Base-by-base conservation (phyloP, 2,888 invertebrate species). In the Cheilosia vulpina region DNA sequence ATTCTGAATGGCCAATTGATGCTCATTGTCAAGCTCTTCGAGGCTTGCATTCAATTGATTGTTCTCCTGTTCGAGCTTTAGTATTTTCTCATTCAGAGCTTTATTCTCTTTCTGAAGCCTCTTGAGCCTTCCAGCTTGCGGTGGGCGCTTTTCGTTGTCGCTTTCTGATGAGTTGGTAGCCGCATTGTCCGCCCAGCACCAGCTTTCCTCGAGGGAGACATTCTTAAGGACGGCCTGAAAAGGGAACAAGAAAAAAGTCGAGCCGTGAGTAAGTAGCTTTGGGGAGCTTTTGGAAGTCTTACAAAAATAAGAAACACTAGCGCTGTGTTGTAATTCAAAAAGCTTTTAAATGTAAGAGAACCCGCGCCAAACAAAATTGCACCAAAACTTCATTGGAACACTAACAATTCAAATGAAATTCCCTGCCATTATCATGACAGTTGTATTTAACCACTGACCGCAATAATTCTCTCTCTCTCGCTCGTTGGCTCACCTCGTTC, bases 11-110 rank as follows among this genome's bases (percentile, higher is more conserved):
- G 95, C 96, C 88, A 94, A 92, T 88, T 95, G 94, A 89, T 96
- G 96, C 90, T 96, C 96, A 58, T 91, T 93, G 89, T 97, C 96
- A 87, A 97, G 91, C 89, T 96, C 96, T 88, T 96, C 96, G 69
- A 97, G 90, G 84, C 93, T 93, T 76, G 89, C 91, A 87, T 93
- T 93, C 81, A 93, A 90, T 77, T 93, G 93, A 24, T 89, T 91
- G 60, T 94, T 92, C 88, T 93, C 93, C 27, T 89, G 88, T 19
- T 92, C 88, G 72, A 94, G 89, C 50, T 89, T 90, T 87, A 92
- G 92, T 9, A 93, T 92, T 89, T 94, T 93, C n/a, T 88, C 89
- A 15, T 92, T 91, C 75, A 94, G 92, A 62, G 93, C 91, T 68
- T 93, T 92, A 88, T 94, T 94, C 58, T 93, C 90, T 63, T 88